These are phyloP conservation scores for Cyanoderma ruficeps DNA, from an alignment of 2,113 vertebrate species.

Conservation along the genomic window DNA sequence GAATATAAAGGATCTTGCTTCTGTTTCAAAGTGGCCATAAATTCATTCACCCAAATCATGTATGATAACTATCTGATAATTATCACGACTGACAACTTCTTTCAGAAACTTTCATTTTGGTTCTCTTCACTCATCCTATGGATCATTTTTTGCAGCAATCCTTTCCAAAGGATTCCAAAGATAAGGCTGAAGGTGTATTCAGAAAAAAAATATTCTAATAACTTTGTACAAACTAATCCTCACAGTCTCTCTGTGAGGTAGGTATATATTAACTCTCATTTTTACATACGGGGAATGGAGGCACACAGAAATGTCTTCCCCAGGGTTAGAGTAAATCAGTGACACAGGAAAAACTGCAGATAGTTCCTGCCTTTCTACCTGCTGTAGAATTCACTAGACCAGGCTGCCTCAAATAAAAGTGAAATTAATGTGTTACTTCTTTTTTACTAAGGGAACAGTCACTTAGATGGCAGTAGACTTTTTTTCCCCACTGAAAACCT, in stretches of 20 bases:
- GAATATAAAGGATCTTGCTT: neutral
- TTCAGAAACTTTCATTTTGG: neutral
- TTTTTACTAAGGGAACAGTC: neutral
- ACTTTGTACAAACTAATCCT: neutral
- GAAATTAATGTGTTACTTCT: neutral
- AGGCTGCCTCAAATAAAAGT: neutral
- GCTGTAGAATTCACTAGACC: neutral
- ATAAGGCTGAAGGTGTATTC: constrained; percentile 21
- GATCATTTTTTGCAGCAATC: neutral
- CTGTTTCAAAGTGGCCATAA: neutral
- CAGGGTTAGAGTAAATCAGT: neutral
- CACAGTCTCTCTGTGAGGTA: neutral
- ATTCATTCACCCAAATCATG: neutral
- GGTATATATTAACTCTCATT: neutral
- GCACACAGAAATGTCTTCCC: neutral
- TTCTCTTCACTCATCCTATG: neutral
- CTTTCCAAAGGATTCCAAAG: constrained; percentile 15
- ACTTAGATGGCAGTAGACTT: neutral
- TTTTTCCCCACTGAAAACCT: neutral
- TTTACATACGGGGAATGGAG: neutral
- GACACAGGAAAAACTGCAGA: neutral
- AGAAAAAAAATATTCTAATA: neutral
- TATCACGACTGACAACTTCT: neutral
- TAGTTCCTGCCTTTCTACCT: neutral
- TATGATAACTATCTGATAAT: neutral